phyloP scores from a whole-genome alignment of 2,113 vertebrate species.

The Calyptommatus sinebrachiatus region DNA sequence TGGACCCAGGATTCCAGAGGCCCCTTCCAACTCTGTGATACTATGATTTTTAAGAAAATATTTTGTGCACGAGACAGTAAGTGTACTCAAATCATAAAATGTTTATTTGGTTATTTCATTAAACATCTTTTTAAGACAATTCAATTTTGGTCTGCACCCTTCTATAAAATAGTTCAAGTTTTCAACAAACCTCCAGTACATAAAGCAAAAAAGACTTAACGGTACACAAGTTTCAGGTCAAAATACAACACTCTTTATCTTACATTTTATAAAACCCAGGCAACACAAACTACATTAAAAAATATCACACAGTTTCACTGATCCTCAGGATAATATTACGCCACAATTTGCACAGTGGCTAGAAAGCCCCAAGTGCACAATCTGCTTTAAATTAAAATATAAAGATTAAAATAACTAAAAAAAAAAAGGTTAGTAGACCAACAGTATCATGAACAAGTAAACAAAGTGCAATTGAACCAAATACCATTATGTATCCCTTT shows the following conservation, averaged over 20 bases:
- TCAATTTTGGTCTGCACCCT: constrained; percentile 74
- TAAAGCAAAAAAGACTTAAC: constrained; percentile 77
- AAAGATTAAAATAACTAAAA: not conserved
- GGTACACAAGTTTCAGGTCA: constrained; percentile 78
- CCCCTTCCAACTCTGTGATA: too few species aligned
- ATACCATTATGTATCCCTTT: constrained; percentile 48
- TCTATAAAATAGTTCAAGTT: constrained; percentile 83
- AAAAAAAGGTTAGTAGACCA: constrained; percentile 42
- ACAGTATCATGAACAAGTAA: constrained; percentile 47
- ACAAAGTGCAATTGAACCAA: constrained; percentile 61
- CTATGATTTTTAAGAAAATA: not conserved
- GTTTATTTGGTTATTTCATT: constrained; percentile 77
- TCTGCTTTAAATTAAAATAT: constrained; percentile 41
- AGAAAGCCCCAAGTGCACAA: constrained; percentile 58
- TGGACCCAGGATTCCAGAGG: too few species aligned
- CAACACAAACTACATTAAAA: constrained; percentile 80
- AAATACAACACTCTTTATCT: constrained; percentile 79
- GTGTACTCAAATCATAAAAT: constrained; percentile 67
- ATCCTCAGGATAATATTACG: constrained; percentile 72
- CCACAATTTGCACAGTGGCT: constrained; percentile 68
- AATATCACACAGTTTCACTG: constrained; percentile 78
- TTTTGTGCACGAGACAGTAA: constrained; percentile 19
- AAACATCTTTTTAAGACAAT: constrained; percentile 74
- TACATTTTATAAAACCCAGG: constrained; percentile 78
- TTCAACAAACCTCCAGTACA: constrained; percentile 76